A percentile compares a stretch with the other conserved stretches of the same genome.
Evolutionary conservation across 2,888 invertebrate genomes (phyloP).

Genomic region (Acanthococcus lagerstroemiae): DNA sequence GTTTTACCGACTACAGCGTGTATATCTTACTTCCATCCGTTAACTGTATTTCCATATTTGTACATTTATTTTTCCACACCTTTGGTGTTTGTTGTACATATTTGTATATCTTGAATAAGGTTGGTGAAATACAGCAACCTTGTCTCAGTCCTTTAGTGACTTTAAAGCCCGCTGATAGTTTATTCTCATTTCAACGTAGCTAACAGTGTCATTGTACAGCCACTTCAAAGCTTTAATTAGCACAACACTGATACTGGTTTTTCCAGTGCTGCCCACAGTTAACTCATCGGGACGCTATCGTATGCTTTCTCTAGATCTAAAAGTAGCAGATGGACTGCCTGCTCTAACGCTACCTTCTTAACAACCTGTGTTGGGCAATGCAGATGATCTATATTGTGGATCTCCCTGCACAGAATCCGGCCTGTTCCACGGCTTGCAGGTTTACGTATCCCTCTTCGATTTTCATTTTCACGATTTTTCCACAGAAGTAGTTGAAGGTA

Average conservation of each 20-base stretch:
- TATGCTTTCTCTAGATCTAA: not conserved
- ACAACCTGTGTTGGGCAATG: not conserved
- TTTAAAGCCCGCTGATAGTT: not conserved
- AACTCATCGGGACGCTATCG: no score
- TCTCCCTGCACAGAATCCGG: not conserved
- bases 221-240: not conserved
- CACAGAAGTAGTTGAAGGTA: not conserved
- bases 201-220: not conserved
- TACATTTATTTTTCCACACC: no score
- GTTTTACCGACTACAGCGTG: no score
- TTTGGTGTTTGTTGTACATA: no score
- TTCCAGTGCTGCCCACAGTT: not conserved
- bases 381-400: conserved; percentile 1
- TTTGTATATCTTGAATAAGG: no score
- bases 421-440: not conserved
- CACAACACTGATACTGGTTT: not conserved
- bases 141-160: no score
- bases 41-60: conserved; percentile 9
- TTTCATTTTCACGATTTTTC: not conserved
- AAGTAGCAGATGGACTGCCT: not conserved
- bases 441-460: not conserved
- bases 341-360: not conserved
- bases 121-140: no score
- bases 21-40: conserved; percentile 21
- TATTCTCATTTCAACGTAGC: not conserved